Base-by-base conservation (phyloP, 2,113 vertebrate species). In the Microcebus griseorufus region DNA sequence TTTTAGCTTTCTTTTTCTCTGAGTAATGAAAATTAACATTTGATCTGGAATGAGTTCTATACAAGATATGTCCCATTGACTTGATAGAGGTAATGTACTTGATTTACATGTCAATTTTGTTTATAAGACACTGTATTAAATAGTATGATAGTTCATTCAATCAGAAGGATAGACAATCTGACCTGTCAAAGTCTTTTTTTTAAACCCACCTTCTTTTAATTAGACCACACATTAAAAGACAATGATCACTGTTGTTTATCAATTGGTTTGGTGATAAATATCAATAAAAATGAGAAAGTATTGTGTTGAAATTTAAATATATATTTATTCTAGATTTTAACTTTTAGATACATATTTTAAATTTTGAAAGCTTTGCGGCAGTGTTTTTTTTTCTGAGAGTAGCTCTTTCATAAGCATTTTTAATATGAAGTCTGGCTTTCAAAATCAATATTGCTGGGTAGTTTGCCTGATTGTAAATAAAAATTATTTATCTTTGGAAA, bases 401-500 rank as follows among this genome's bases (percentile, higher is more conserved):
- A 94, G 27, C 34, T 17, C 34, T 93, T 94, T 92, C 12, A 53
- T 84, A 64, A 93, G 34, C 10, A 72, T 88, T 88, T 92, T 80
- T 13, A 37, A 92, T 80, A 84, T 75, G 10, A 37, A 91, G 42
- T 51, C 22, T 62, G 42, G 14, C 45, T 90, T 97, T 97, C 23
- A 85, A 94, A 97, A 86, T 88, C 37, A 93, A 23, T 94, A 32
- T 34, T 85, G 37, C 96, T 88, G 55, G 75, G 42, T 86, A 70
- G n/a, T 95, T 96, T 97, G 90, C 88, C 83, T 95, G 51, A 34
- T 76, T 93, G 27, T 96, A 98, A 96, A 81, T 96, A 86, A 94
- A 62, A 90, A 82, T 88, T 7, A 16, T 89, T 96, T 97, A 81
- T 96, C 62, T 88, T 94, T 76, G 29, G 62, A 95, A 96, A 58